Evolutionary conservation across 1,140 invertebrate species (phyloP), one percentile per base, ranked within the genome.

Genomic region (Hyles vespertilio): DNA sequence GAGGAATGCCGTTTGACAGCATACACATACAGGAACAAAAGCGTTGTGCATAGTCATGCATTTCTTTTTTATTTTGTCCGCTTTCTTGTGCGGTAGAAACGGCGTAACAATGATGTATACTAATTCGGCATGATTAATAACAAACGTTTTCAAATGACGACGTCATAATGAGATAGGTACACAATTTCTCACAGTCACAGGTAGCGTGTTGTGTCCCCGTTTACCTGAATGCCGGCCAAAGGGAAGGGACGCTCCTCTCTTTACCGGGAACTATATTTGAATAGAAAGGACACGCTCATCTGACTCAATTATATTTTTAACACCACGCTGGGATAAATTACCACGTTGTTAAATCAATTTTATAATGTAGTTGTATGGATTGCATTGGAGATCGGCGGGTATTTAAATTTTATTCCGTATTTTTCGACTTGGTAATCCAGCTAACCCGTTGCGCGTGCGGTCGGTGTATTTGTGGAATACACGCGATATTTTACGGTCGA

Each of bases 21-120:
- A 84, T 85, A 82, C 74, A 84, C 84, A 74, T 86, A 77, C 81
- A 80, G 81, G 82, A 87, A 88, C 85, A 87, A 88, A 85, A 88
- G 85, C 82, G 77, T 81, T 76, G 74, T 81, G 84, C 84, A 81
- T 68, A 84, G 76, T 81, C 81, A 78, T 84, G 69, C 61, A 64
- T 77, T 76, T 81, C 72, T 81, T 78, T 79, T 76, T 81, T 77
- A 69, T 74, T 72, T 57, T 40, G 67, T 59, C 59, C 65, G 71
- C 78, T 81, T 80, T 80, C 77, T 75, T 73, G 72, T 56, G 58
- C 68, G 68, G 64, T 57, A 56, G 44, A 58, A 60, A 65, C 49
- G 60, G 51, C 49, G 57, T 51, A 45, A 56, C 47, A 62, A 57
- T 61, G 54, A 63, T 57, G 48, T 50, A 40, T 40, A 40, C 36